phyloP scores from a whole-genome alignment of 1,140 invertebrate genomes.

The Phocides pigmalion region DNA sequence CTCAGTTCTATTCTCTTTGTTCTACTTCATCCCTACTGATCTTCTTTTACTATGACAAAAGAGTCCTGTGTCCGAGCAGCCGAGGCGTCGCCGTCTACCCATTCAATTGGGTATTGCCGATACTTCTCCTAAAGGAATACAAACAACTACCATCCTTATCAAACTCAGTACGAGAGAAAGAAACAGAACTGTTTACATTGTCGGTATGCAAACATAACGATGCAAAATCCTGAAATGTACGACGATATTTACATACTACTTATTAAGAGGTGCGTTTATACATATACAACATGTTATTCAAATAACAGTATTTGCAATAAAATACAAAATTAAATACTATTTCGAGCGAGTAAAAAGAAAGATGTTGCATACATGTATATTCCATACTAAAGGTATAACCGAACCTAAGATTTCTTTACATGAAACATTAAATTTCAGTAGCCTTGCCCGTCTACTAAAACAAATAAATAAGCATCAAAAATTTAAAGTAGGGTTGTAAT shows the following conservation, averaged over 20 bases:
- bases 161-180: constrained; percentile 35
- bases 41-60: constrained; percentile 15
- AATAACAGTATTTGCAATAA: no score
- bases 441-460: no score
- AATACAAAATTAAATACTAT: no score
- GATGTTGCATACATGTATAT: no score
- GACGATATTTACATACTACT: neutral
- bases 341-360: no score
- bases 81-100: constrained; percentile 48
- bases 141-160: constrained; percentile 36
- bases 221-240: constrained; percentile 29
- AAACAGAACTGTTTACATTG: constrained; percentile 42
- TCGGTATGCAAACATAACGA: constrained; percentile 23
- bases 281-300: neutral
- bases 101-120: constrained; percentile 40
- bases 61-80: constrained; percentile 42
- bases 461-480: no score
- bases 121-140: constrained; percentile 42
- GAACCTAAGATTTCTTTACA: no score
- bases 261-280: neutral
- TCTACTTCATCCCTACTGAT: no score
- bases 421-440: no score
- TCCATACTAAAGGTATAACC: no score
- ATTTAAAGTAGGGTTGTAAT: no score
- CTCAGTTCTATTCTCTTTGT: no score